Base-by-base conservation (phyloP, 2,113 vertebrate species). In the Takifugu bimaculatus region DNA sequence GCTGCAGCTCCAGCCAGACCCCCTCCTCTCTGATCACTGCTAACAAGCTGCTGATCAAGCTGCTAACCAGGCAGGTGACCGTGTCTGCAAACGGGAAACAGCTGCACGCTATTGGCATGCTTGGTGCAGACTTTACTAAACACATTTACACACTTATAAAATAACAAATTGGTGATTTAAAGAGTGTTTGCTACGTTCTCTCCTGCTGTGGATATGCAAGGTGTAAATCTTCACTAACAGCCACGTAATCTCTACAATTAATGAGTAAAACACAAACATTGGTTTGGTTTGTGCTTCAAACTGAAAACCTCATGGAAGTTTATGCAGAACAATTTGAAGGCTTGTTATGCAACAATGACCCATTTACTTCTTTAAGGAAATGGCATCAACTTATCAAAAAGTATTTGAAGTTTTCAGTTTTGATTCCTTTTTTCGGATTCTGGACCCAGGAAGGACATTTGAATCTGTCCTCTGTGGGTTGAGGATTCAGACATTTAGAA, bases 141-240 rank as follows among this genome's bases (percentile, higher is more conserved):
- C 14, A n/a, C 13, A 27, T 25, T 6, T 26, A 4, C 3, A 7
- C 48, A 2, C 14, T 4, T 13, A 10, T 5, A 50, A 3, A 26
- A 5, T 13, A 13, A 45, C 10, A 13, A 12, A 7, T 10, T 45
- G 44, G 4, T 5, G 44, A 45, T 45, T 3, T 13, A 13, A 45
- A 45, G 44, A 13, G 12, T 45, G 44, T 45, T 45, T 45, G 9
- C 45, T 45, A 48, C 51, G 6, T 53, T 14, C 28, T 66, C 49
- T 65, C 70, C 68, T 78, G 56, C 54, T 51, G 88, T 88, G 87
- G 87, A 89, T 88, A 86, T 88, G 84, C 80, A 88, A 59, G 72
- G 51, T 28, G 64, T 78, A 74, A 85, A 75, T 73, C 80, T n/a
- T 61, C 56, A 65, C 69, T 71, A 75, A 76, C 42, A 43, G 1